phyloP scores from a whole-genome alignment of 2,797 vertebrate genomes.

The Potorous gilbertii region DNA sequence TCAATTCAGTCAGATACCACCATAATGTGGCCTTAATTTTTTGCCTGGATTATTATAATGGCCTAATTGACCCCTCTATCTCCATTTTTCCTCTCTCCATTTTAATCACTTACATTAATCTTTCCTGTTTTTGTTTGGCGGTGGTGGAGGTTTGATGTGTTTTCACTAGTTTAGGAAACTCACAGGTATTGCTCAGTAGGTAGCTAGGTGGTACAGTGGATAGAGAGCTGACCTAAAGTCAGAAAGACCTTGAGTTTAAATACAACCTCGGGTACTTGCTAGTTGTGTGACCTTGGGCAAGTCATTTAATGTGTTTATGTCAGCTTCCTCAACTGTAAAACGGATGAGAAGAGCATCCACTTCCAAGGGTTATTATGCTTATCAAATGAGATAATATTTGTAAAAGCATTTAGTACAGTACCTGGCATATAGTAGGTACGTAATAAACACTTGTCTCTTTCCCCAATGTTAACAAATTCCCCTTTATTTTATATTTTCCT shows the following conservation, averaged over 20 bases:
- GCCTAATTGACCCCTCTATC: too few species aligned
- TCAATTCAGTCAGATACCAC: too few species aligned
- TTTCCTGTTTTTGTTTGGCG: neutral
- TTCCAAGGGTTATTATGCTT: neutral
- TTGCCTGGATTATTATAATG: too few species aligned
- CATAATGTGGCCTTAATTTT: too few species aligned
- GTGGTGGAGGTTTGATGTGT: neutral
- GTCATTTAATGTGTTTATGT: neutral
- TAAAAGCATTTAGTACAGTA: neutral
- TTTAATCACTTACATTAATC: neutral
- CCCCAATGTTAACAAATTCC: neutral
- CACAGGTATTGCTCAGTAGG: neutral
- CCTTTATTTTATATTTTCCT: neutral
- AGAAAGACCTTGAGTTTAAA: neutral
- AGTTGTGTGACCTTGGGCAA: neutral
- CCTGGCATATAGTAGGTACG: neutral
- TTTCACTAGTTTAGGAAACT: neutral
- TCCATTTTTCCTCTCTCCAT: neutral
- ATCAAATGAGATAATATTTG: neutral
- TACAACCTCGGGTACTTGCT: neutral
- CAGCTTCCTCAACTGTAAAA: neutral
- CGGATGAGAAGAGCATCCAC: neutral
- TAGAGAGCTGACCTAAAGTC: neutral
- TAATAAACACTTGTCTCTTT: neutral
- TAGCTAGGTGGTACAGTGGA: neutral